A percentile compares a stretch with the other conserved stretches of the same genome.
These are phyloP conservation scores for Sebastes kiyomatsui DNA, from an alignment of 2,797 vertebrate genomes.

Conservation along the genomic window DNA sequence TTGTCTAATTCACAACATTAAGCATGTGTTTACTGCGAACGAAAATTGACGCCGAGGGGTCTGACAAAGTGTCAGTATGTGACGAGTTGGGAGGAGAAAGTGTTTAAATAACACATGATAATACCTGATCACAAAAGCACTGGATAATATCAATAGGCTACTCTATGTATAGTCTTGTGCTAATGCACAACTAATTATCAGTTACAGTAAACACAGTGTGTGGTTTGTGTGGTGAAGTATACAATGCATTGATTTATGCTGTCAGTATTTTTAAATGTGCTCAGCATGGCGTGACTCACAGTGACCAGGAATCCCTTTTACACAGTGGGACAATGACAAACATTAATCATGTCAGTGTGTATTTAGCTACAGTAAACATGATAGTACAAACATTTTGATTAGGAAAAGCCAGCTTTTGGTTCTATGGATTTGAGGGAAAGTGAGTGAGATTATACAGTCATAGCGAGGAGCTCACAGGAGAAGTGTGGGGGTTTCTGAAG, in stretches of 20 bases:
- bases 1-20: too few relatives aligned
- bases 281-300: not conserved
- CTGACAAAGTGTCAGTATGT: fast-evolving
- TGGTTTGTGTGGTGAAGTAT: not conserved
- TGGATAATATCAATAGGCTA: not conserved
- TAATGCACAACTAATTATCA: not conserved
- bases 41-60: too few relatives aligned
- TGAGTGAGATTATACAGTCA: not conserved
- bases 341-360: constrained; percentile 5
- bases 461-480: not conserved
- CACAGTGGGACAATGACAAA: not conserved
- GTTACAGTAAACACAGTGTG: not conserved
- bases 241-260: not conserved
- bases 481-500: constrained; percentile 3
- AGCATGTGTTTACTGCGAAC: too few relatives aligned
- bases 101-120: not conserved
- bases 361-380: constrained; percentile 1
- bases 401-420: not conserved
- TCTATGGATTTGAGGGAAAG: not conserved
- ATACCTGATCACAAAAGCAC: not conserved
- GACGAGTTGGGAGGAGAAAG: too few relatives aligned
- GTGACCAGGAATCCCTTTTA: not conserved
- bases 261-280: not conserved
- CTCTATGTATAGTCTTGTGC: not conserved
- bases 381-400: not conserved